A percentile compares a stretch with the other conserved stretches of the same genome.
Evolutionary conservation across 2,888 invertebrate genomes (phyloP).

Genomic region (Dasypolia templi): DNA sequence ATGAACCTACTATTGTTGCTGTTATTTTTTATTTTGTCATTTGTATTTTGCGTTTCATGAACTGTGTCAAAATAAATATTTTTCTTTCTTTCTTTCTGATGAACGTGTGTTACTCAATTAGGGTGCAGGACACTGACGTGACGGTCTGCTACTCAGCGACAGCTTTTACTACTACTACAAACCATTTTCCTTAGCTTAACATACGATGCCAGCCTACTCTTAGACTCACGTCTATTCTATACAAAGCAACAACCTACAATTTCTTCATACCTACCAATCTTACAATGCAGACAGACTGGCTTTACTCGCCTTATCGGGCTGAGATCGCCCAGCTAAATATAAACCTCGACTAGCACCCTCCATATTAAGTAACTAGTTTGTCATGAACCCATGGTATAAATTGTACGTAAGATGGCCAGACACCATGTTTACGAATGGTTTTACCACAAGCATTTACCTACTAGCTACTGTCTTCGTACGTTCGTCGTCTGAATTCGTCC

Average conservation of each 20-base stretch:
- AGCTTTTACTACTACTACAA: no score
- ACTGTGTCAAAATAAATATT: no score
- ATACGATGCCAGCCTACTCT: no score
- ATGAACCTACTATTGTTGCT: no score
- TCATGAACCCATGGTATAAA: slow-evolving; percentile 20
- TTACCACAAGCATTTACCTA: neutral
- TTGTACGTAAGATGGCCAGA: neutral
- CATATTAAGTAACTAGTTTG: slow-evolving; percentile 43
- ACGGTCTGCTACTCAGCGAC: no score
- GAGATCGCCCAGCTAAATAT: slow-evolving; percentile 34
- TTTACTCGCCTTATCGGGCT: slow-evolving; percentile 19
- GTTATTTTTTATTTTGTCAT: no score
- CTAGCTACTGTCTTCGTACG: neutral
- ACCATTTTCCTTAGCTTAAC: no score
- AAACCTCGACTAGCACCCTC: slow-evolving; percentile 32
- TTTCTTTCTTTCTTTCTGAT: no score
- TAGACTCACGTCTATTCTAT: neutral
- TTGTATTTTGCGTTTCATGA: no score
- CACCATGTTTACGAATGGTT: neutral
- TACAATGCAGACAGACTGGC: slow-evolving; percentile 34
- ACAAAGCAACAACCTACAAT: neutral
- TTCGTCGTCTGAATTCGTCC: neutral
- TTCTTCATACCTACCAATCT: neutral
- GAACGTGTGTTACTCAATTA: no score
- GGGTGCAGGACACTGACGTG: no score